Evolutionary conservation across 1,140 invertebrate species (phyloP).

Genomic region (Homarus americanus): DNA sequence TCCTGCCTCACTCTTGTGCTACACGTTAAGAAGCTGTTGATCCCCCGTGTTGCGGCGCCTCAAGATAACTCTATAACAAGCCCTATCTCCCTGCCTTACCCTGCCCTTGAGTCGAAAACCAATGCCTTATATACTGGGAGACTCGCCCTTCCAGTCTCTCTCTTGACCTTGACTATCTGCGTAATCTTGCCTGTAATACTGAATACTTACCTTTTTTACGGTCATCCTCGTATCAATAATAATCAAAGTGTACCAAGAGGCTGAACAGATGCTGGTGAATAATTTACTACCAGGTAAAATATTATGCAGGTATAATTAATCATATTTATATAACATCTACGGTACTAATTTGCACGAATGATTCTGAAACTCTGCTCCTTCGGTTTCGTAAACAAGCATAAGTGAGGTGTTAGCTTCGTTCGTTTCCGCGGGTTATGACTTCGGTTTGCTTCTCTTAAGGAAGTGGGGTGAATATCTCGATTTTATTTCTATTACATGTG

Average conservation of each 20-base stretch:
- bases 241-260: not conserved
- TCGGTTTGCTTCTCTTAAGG: not conserved
- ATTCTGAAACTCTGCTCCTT: not conserved
- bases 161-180: not conserved
- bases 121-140: not conserved
- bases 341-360: constrained; percentile 10
- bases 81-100: not conserved
- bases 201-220: not conserved
- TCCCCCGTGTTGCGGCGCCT: not conserved
- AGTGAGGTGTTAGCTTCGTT: not conserved
- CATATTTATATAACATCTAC: not conserved
- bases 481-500: not conserved
- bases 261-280: not conserved
- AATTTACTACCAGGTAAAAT: not conserved
- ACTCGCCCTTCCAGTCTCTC: not conserved
- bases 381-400: not conserved
- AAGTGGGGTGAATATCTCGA: not conserved
- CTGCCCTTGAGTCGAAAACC: not conserved
- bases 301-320: not conserved
- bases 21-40: no score
- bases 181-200: not conserved
- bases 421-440: not conserved
- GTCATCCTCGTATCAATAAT: not conserved
- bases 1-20: no score
- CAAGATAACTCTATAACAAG: not conserved